Percentiles rank a stretch among this genome's conserved stretches.
Conservation (phyloP, 2,113 vertebrate genomes). For the Varanus salvator region DNA sequence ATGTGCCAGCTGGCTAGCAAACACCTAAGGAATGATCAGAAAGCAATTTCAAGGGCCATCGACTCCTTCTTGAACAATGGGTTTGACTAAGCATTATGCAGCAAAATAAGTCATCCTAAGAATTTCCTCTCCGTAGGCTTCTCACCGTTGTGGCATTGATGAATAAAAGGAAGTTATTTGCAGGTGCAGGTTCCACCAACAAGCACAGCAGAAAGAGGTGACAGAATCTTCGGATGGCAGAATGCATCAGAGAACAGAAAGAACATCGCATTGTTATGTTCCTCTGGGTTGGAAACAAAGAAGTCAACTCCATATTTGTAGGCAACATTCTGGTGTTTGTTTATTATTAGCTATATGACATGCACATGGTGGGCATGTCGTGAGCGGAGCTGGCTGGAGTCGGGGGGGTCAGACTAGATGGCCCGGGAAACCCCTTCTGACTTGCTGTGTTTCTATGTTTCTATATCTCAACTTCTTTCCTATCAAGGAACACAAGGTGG, state of each 20-base stretch:
- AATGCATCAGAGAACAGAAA: not conserved
- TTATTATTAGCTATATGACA: not conserved
- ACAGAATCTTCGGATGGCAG: not conserved
- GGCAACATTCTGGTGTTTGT: not conserved
- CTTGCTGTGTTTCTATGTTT: too few relatives aligned
- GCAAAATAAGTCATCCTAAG: too few relatives aligned
- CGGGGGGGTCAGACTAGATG: too few relatives aligned
- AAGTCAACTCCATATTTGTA: not conserved
- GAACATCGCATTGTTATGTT: not conserved
- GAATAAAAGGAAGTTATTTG: not conserved
- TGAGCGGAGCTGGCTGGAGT: too few relatives aligned
- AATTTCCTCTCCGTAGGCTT: not conserved
- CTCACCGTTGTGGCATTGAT: not conserved
- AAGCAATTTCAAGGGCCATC: slow-evolving; percentile 31
- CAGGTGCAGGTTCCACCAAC: not conserved
- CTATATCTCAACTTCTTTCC: too few relatives aligned
- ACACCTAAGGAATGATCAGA: not conserved
- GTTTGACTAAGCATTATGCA: not conserved
- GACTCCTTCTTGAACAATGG: slow-evolving; percentile 2
- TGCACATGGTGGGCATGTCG: too few relatives aligned
- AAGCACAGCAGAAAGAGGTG: not conserved
- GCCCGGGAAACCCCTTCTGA: too few relatives aligned
- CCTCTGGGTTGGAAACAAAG: not conserved
- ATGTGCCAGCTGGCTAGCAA: not conserved
- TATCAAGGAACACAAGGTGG: too few relatives aligned